Conservation (phyloP, 2,888 invertebrate genomes). For the Pharmacophagus antenor region DNA sequence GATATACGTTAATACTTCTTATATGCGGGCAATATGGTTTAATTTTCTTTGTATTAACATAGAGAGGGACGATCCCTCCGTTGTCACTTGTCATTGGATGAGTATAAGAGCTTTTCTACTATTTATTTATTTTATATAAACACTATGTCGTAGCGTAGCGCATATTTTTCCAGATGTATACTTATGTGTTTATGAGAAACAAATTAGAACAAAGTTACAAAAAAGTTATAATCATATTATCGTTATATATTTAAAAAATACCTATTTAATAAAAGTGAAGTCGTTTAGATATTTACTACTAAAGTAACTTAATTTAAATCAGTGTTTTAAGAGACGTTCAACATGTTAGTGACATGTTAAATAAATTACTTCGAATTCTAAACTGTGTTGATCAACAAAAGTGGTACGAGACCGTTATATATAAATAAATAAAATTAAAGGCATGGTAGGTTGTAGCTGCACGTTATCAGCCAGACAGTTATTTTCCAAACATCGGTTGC, state of each 20-base stretch:
- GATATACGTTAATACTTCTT: conserved; percentile 42
- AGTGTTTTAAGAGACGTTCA: too few species aligned
- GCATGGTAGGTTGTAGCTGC: background rate
- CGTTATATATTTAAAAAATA: too few species aligned
- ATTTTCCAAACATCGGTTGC: conserved; percentile 59
- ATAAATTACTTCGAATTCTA: too few species aligned
- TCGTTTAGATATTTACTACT: too few species aligned
- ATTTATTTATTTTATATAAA: conserved; percentile 63
- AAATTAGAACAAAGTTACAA: background rate
- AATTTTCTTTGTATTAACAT: conserved; percentile 39
- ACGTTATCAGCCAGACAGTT: conserved; percentile 55
- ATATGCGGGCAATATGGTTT: conserved; percentile 39
- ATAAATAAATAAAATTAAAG: too few species aligned
- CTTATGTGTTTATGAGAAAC: too few species aligned
- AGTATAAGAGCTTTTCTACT: conserved; percentile 68
- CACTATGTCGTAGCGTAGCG: conserved; percentile 32
- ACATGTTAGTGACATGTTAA: too few species aligned
- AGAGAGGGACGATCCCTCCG: conserved; percentile 73
- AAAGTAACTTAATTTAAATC: too few species aligned
- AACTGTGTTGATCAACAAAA: too few species aligned
- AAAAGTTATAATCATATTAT: background rate
- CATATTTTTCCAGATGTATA: conserved; percentile 19
- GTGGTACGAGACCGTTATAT: too few species aligned
- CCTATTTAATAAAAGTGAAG: background rate
- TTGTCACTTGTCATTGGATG: conserved; percentile 79